phyloP scores from a whole-genome alignment of 2,888 invertebrate genomes.

The Cremastobaeus sp. region DNA sequence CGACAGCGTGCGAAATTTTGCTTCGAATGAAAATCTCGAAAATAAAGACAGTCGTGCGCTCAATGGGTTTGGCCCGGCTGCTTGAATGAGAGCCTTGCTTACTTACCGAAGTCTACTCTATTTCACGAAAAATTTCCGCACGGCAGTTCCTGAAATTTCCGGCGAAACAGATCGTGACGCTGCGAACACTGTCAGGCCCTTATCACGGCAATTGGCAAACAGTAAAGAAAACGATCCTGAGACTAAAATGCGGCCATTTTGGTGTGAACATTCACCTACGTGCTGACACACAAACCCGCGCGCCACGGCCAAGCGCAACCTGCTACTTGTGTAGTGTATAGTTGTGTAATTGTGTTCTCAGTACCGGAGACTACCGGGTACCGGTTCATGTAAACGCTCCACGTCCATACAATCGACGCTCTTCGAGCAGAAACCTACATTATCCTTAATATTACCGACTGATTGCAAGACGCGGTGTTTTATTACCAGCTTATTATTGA shows the following conservation, averaged over 20 bases:
- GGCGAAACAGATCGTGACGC: slow-evolving; percentile 70
- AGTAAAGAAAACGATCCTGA: slow-evolving; percentile 86
- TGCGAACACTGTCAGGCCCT: slow-evolving; percentile 78
- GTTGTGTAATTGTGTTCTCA: too few species aligned
- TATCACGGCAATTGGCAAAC: slow-evolving; percentile 84
- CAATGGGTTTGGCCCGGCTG: slow-evolving; percentile 73
- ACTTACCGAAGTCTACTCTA: slow-evolving; percentile 67
- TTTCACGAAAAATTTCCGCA: slow-evolving; percentile 78
- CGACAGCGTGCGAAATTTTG: too few species aligned
- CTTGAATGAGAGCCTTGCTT: slow-evolving; percentile 1
- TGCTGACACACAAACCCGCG: slow-evolving; percentile 15
- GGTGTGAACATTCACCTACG: slow-evolving; percentile 75
- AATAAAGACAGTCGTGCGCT: slow-evolving; percentile 65
- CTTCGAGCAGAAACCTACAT: too few species aligned
- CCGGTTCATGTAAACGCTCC: too few species aligned
- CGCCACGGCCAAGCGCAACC: slow-evolving; percentile 1
- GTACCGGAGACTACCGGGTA: too few species aligned
- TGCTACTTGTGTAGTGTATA: slow-evolving; percentile 14
- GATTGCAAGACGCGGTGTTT: too few species aligned
- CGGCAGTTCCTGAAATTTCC: slow-evolving; percentile 77
- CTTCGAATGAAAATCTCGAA: slow-evolving; percentile 26
- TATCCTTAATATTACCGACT: too few species aligned
- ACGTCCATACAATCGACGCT: too few species aligned
- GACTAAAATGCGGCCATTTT: slow-evolving; percentile 93
- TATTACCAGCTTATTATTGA: too few species aligned